Percentiles rank a stretch among this genome's conserved stretches.
phyloP scores from a whole-genome alignment of 2,888 invertebrate genomes.

The Ormyrus thymus region DNA sequence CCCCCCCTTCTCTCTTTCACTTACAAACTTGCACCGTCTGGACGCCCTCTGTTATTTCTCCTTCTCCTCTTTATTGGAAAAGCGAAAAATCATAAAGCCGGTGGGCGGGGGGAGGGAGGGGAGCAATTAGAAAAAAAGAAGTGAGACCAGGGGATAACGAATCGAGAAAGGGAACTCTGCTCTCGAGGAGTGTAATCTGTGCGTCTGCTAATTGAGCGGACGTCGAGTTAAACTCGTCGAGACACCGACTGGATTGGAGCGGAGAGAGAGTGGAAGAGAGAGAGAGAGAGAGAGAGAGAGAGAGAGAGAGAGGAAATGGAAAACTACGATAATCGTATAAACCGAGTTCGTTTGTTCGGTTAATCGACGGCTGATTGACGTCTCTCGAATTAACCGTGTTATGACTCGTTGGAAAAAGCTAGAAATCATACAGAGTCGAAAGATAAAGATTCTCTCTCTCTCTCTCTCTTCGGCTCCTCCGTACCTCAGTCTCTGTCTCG shows the following conservation, averaged over 20 bases:
- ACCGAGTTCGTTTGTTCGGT: conserved; percentile 4
- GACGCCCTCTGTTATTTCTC: not conserved
- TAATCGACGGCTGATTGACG: too few relatives aligned
- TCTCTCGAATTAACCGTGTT: too few relatives aligned
- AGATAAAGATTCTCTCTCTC: conserved; percentile 26
- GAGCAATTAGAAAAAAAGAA: not conserved
- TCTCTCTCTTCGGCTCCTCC: conserved; percentile 19
- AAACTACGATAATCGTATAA: not conserved
- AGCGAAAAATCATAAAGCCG: not conserved
- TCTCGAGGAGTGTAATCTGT: not conserved
- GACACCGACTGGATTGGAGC: too few relatives aligned
- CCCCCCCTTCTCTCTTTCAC: conserved; percentile 23
- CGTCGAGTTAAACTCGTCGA: not conserved
- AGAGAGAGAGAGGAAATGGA: conserved; percentile 6
- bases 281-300: conserved; percentile 6
- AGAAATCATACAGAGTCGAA: not conserved
- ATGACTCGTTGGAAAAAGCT: too few relatives aligned
- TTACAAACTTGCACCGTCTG: not conserved
- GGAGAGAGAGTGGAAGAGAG: not conserved
- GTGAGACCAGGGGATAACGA: conserved; percentile 7
- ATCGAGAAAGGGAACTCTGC: not conserved
- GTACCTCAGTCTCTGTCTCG: not conserved
- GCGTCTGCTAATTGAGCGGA: not conserved
- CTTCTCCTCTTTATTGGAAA: not conserved
- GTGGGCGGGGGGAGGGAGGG: not conserved